These are phyloP conservation scores for Sclerodermus sp. DNA, from an alignment of 2,888 invertebrate genomes.

Conservation along the genomic window DNA sequence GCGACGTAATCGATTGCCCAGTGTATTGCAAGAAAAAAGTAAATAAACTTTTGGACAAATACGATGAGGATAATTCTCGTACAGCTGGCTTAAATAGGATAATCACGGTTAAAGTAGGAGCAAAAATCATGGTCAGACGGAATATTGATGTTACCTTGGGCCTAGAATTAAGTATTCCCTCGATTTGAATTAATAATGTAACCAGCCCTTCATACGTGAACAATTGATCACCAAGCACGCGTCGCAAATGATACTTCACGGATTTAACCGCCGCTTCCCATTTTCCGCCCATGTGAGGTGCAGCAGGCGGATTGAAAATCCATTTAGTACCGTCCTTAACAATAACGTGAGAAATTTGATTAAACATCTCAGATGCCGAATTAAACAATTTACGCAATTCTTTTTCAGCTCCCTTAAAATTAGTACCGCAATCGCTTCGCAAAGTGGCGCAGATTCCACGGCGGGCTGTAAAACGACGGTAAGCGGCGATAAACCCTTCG, in stretches of 20 bases:
- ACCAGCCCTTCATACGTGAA: slow-evolving; percentile 34
- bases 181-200: slow-evolving; percentile 30
- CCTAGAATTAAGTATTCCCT: slow-evolving; percentile 33
- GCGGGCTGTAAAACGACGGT: slow-evolving; percentile 22
- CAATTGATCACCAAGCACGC: slow-evolving; percentile 17
- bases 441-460: slow-evolving; percentile 20
- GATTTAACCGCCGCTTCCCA: slow-evolving; percentile 39
- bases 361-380: neutral
- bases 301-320: slow-evolving; percentile 32
- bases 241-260: slow-evolving; percentile 29
- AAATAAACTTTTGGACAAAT: too few species aligned
- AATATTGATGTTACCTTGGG: too few species aligned
- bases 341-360: neutral
- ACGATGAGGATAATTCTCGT: too few species aligned
- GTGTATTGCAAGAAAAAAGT: too few species aligned
- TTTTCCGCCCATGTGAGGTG: slow-evolving; percentile 35
- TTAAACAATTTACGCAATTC: slow-evolving; percentile 3
- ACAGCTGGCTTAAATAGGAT: too few species aligned
- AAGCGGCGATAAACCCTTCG: slow-evolving; percentile 26
- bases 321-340: slow-evolving; percentile 20
- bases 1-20: too few species aligned
- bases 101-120: too few species aligned
- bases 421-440: slow-evolving; percentile 15
- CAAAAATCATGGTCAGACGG: too few species aligned
- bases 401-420: slow-evolving; percentile 18